Evolutionary conservation across 2,113 vertebrate genomes (phyloP), one percentile per base, ranked within the genome.

Genomic region (Petroica traversi): DNA sequence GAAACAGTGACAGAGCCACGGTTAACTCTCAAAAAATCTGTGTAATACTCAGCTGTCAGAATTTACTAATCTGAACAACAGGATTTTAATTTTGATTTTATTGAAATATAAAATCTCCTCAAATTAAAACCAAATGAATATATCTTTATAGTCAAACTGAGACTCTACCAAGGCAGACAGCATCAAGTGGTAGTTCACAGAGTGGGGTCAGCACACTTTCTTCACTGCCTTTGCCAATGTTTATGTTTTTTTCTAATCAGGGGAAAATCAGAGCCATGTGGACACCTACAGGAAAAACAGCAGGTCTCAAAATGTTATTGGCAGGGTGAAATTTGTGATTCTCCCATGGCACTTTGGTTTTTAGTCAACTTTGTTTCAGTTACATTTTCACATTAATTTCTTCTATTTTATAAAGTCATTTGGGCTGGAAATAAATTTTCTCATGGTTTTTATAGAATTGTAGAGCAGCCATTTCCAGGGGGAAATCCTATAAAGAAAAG

Each of bases 241-340:
- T 98, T 97, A 93, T 95, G 64, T 87, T 97, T 96, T 97, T 94
- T 97, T 68, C 88, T 94, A 97, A 97, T 96, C 96, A 87, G 74
- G 76, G 89, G 92, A 93, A 97, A 98, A 98, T 96, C 94, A 97
- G 97, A 98, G 92, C 94, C 97, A 97, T 92, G 96, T 97, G 97
- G 87, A 94, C 88, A 97, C 95, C 89, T 86, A 95, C 55, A 83
- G 94, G 55, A 80, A 90, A 95, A 97, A 84, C 90, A 97, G 95
- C 90, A 95, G 87, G 94, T 92, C 76, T 88, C 91, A 93, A 75
- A 80, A 93, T 96, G 77, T 82, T 92, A 45, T 86, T 96, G 75
- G 88, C 69, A 93, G 86, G 34, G 61, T 25, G 36, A 69, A 75
- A 94, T 97, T 92, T 93, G 68, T 62, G 63, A 72, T 78, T 82